Percentiles rank a stretch among this genome's conserved stretches.
Evolutionary conservation across 1,140 invertebrate species (phyloP).

Genomic region (Neomicropteryx cornuta): DNA sequence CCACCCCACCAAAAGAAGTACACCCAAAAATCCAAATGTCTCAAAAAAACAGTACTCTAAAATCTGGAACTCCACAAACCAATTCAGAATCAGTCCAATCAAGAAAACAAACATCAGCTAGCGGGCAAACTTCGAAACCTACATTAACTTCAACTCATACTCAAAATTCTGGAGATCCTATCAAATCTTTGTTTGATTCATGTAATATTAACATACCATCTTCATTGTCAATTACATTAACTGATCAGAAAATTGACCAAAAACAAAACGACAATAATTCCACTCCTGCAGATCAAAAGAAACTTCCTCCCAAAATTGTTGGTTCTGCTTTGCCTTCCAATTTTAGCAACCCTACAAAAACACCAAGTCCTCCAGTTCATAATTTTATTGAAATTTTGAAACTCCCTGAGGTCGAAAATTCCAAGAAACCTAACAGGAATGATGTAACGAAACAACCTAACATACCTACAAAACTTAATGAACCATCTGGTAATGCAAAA

Average conservation of each 20-base stretch:
- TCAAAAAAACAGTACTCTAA: too few species aligned
- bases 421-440: conserved; percentile 23
- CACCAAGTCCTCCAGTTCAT: conserved; percentile 40
- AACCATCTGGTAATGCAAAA: conserved; percentile 20
- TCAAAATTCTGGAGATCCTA: conserved; percentile 30
- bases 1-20: too few species aligned
- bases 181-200: conserved; percentile 44
- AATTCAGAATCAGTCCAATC: too few species aligned
- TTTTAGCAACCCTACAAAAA: conserved; percentile 17
- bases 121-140: too few species aligned
- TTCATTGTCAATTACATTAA: conserved; percentile 45
- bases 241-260: conserved; percentile 35
- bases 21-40: too few species aligned
- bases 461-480: conserved; percentile 17
- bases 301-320: conserved; percentile 8
- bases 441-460: conserved; percentile 19
- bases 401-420: conserved; percentile 33
- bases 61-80: too few species aligned
- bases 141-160: too few species aligned
- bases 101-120: too few species aligned
- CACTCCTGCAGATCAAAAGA: conserved; percentile 23
- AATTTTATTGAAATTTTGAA: conserved; percentile 49
- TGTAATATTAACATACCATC: conserved; percentile 49
- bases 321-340: conserved; percentile 4
- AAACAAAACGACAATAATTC: conserved; percentile 20